Evolutionary conservation across 2,797 vertebrate species (phyloP).

Genomic region (Melanotaenia boesemani): DNA sequence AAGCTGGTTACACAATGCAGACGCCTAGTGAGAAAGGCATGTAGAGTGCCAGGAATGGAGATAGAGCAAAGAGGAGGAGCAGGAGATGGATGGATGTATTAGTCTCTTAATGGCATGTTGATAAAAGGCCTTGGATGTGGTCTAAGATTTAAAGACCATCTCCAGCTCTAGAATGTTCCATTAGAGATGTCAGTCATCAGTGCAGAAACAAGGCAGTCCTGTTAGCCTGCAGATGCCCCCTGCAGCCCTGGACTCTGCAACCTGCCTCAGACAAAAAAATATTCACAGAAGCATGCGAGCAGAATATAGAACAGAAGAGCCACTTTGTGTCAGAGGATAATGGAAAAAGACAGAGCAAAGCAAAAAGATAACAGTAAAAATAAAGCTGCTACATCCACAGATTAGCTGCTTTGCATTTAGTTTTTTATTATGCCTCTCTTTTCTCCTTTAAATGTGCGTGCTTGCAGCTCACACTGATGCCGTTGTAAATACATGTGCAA

Average conservation of each 20-base stretch:
- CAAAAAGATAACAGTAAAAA: constrained; percentile 25
- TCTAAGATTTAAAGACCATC: constrained; percentile 70
- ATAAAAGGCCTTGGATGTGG: constrained; percentile 75
- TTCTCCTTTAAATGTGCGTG: constrained; percentile 29
- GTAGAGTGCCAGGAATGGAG: constrained; percentile 72
- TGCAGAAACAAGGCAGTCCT: constrained; percentile 41
- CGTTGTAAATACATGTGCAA: constrained; percentile 80
- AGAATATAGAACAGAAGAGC: constrained; percentile 18
- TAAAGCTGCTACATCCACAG: not conserved
- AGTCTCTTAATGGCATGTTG: constrained; percentile 77
- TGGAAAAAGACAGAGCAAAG: constrained; percentile 34
- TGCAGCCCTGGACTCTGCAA: constrained; percentile 46
- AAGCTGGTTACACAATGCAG: constrained; percentile 81
- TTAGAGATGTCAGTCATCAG: constrained; percentile 70
- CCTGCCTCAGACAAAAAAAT: constrained; percentile 44
- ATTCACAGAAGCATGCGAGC: constrained; percentile 22
- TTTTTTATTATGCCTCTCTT: constrained; percentile 11
- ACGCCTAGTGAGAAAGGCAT: constrained; percentile 65
- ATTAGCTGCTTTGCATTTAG: constrained; percentile 37
- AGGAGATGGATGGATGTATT: constrained; percentile 75
- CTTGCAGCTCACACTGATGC: constrained; percentile 68
- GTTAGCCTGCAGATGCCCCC: constrained; percentile 56
- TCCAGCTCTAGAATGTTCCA: constrained; percentile 67
- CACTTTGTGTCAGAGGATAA: constrained; percentile 30
- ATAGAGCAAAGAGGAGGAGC: constrained; percentile 61